Base-by-base conservation (phyloP, 2,888 invertebrate species). In the Drosophila mercatorum region DNA sequence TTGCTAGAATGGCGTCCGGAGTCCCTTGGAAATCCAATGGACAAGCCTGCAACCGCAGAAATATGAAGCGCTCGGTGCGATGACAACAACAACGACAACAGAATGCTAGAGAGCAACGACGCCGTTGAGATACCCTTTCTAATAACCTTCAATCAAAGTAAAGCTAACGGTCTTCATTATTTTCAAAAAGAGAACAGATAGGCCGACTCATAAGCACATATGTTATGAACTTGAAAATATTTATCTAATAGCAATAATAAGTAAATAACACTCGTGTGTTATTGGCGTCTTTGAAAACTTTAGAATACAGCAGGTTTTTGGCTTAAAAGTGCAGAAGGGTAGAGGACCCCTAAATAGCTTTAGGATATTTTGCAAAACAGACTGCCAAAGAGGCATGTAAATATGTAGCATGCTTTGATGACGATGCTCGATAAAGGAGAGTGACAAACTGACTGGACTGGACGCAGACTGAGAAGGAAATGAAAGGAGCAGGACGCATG, bases 41-140 rank as follows among this genome's bases (percentile, higher is more conserved):
- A 72, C 70, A 66, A 78, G 70, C 72, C 60, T 67, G 69, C 68
- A 82, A 81, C 87, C 85, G 87, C 85, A 86, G 81, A 85, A 85
- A 87, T 87, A 85, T 85, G 84, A 85, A 72, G 80, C 76, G 67
- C 74, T 69, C 66, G 68, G 55, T 76, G 76, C 73, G 38, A 75
- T 51, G 79, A 57, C 52, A 49, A 43, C 43, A 51, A 28, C 44
- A 66, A 47, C 22, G 49, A n/a, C 5, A 59, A 17, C 34, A 17
- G 28, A 55, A 5, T 41, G 40, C n/a, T 3, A 8, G 2, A 14
- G n/a, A 5, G 5, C 12, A 10, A 41, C 1, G 3, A 2, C 46
- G 14, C 10, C 36, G 2, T 8, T n/a, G 1, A 14, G n/a, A 63
- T 58, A 57, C 46, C 7, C 53, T 65, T 28, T 4, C 26, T 1